A percentile compares a stretch with the other conserved stretches of the same genome.
Conservation (phyloP, 2,797 vertebrate species). For the Sebastiscus tertius region DNA sequence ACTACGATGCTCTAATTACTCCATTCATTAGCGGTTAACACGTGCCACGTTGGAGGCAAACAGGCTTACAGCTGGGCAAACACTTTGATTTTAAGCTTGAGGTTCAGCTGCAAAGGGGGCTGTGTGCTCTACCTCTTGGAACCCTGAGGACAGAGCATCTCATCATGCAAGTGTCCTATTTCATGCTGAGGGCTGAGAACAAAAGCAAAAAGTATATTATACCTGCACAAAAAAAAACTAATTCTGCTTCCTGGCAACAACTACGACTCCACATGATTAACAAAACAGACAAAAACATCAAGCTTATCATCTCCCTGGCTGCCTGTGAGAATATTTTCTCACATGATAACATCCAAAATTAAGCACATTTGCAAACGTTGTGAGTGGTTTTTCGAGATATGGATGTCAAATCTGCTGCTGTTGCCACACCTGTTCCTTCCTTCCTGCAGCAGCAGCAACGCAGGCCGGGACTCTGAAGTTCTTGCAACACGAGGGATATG, state of each 20-base stretch:
- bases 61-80: slow-evolving; percentile 83
- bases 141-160: slow-evolving; percentile 25
- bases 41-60: slow-evolving; percentile 68
- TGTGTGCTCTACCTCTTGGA: slow-evolving; percentile 42
- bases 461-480: slow-evolving; percentile 53
- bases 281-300: neutral
- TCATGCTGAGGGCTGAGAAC: slow-evolving; percentile 16
- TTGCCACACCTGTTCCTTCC: slow-evolving; percentile 85
- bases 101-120: slow-evolving; percentile 48
- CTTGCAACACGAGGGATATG: slow-evolving; percentile 34
- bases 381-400: slow-evolving; percentile 56
- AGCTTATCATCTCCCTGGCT: neutral
- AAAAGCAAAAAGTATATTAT: slow-evolving; percentile 10
- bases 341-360: slow-evolving; percentile 24
- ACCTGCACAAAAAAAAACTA: neutral
- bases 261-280: neutral
- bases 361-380: slow-evolving; percentile 22
- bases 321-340: slow-evolving; percentile 24
- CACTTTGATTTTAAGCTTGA: slow-evolving; percentile 61
- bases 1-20: slow-evolving; percentile 77
- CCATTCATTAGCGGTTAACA: slow-evolving; percentile 80
- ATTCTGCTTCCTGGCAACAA: neutral
- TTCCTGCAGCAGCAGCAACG: slow-evolving; percentile 65
- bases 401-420: slow-evolving; percentile 46
- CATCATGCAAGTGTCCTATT: slow-evolving; percentile 15